Evolutionary conservation across 2,888 invertebrate species (phyloP).

Genomic region (Drosophila pegasa): DNA sequence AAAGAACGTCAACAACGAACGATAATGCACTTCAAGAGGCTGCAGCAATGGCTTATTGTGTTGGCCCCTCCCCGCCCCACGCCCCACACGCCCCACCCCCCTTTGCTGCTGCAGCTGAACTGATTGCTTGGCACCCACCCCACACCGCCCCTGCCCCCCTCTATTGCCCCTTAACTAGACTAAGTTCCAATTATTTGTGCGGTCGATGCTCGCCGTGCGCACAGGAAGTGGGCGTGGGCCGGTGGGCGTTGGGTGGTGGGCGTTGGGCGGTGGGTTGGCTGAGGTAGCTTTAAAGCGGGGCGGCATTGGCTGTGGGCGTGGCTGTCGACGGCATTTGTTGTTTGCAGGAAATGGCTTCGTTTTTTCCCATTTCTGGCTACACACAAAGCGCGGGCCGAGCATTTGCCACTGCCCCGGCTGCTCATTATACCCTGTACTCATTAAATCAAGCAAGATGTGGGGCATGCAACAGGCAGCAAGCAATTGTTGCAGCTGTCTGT

Average conservation of each 20-base stretch:
- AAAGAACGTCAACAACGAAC: slow-evolving; percentile 66
- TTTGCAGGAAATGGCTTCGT: slow-evolving; percentile 76
- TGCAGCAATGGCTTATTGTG: slow-evolving; percentile 73
- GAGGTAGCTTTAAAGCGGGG: slow-evolving; percentile 42
- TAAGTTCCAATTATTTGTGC: slow-evolving; percentile 79
- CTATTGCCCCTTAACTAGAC: slow-evolving; percentile 62
- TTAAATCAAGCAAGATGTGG: slow-evolving; percentile 6
- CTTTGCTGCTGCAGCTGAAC: slow-evolving; percentile 9
- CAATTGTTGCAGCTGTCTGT: not conserved
- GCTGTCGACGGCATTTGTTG: slow-evolving; percentile 67
- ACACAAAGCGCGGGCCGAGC: slow-evolving; percentile 53
- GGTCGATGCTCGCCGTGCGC: slow-evolving; percentile 69
- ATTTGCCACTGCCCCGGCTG: slow-evolving; percentile 41
- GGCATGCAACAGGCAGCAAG: slow-evolving; percentile 25
- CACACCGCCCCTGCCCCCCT: slow-evolving; percentile 2
- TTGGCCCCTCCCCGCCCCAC: slow-evolving; percentile 45
- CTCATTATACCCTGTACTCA: slow-evolving; percentile 55
- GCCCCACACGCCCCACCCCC: slow-evolving; percentile 10
- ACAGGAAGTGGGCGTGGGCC: slow-evolving; percentile 26
- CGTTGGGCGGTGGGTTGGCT: not conserved
- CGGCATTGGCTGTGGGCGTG: slow-evolving; percentile 31
- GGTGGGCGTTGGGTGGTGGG: not conserved
- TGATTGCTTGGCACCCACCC: slow-evolving; percentile 26
- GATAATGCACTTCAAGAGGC: slow-evolving; percentile 79
- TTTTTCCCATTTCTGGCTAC: slow-evolving; percentile 21